A percentile compares a stretch with the other conserved stretches of the same genome.
phyloP scores from a whole-genome alignment of 2,888 invertebrate species.

The Orthonevra nobilis region DNA sequence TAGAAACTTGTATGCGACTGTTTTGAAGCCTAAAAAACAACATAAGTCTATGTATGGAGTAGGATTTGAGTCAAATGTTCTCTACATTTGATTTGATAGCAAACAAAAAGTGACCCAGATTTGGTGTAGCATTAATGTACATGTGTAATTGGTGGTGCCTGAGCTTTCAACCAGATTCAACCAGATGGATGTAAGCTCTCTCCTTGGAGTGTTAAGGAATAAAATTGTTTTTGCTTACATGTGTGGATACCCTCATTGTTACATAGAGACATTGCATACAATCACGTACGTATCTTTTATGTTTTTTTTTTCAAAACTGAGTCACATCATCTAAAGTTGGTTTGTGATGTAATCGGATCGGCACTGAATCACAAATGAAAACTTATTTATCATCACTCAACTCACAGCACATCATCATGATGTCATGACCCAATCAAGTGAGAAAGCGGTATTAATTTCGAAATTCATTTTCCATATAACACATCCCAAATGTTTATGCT shows the following conservation, averaged over 20 bases:
- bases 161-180: no score
- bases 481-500: no score
- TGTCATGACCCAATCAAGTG: conserved; percentile 28
- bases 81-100: conserved; percentile 25
- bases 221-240: no score
- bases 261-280: neutral
- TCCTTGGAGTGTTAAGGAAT: no score
- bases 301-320: conserved; percentile 7
- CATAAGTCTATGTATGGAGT: conserved; percentile 32
- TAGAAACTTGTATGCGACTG: conserved; percentile 29
- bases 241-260: no score
- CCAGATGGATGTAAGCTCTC: neutral
- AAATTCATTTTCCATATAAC: no score
- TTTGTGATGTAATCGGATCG: conserved; percentile 36
- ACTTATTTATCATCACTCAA: conserved; percentile 46
- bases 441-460: no score
- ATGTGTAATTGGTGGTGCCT: no score
- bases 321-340: conserved; percentile 17
- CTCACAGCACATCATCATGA: conserved; percentile 30
- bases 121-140: no score
- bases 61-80: no score
- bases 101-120: conserved; percentile 38
- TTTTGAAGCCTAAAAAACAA: conserved; percentile 30
- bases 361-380: conserved; percentile 1
- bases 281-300: neutral